Evolutionary conservation across 2,113 vertebrate species (phyloP).

Genomic region (Emydura subglobosa): DNA sequence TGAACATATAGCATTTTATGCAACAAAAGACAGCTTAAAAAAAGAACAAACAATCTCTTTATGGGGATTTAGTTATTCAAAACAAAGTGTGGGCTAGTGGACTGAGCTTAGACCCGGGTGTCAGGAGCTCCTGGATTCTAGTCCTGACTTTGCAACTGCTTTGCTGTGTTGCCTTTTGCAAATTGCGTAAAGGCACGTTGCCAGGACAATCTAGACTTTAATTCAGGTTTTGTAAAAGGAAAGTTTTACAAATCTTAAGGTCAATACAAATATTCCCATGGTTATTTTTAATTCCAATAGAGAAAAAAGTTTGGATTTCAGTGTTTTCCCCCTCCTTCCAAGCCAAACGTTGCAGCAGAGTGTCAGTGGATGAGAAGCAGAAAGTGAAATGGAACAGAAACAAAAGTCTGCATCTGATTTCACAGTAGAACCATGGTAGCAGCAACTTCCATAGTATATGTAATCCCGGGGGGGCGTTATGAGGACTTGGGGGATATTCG

Average conservation of each 20-base stretch:
- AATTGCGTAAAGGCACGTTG: background rate
- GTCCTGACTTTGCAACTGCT: background rate
- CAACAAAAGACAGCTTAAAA: constrained; percentile 63
- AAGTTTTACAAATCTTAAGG: background rate
- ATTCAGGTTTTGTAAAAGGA: background rate
- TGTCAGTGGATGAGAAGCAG: background rate
- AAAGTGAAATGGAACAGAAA: background rate
- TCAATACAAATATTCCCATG: background rate
- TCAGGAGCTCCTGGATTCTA: background rate
- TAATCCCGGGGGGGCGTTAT: background rate
- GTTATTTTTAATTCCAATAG: background rate
- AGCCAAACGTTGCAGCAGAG: background rate
- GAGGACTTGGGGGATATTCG: background rate
- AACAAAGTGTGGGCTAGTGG: constrained; percentile 57
- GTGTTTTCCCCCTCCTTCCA: background rate
- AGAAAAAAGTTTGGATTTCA: background rate
- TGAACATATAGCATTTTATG: constrained; percentile 62
- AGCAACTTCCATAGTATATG: background rate
- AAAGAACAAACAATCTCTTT: constrained; percentile 71
- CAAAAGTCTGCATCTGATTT: background rate
- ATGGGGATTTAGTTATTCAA: constrained; percentile 47
- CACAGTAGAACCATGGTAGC: background rate
- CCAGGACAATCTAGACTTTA: background rate
- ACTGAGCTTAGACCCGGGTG: background rate
- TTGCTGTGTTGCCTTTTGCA: background rate